Conservation (phyloP, 2,113 vertebrate genomes). For the Hydropotes inermis region DNA sequence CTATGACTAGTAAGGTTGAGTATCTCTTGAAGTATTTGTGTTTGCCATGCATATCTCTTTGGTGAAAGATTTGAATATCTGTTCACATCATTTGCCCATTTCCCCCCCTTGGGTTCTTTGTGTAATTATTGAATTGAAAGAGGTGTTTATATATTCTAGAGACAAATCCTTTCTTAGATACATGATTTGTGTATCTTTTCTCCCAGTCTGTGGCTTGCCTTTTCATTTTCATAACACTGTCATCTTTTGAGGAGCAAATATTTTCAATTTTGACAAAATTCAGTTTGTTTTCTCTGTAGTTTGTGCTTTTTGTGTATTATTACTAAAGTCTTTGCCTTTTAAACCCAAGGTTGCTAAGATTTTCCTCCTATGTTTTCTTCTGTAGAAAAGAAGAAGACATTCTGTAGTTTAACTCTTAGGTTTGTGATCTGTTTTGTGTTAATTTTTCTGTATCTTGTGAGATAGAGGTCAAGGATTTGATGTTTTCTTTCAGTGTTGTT, state of each 20-base stretch:
- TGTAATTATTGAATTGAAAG: not conserved
- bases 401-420: not conserved
- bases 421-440: not conserved
- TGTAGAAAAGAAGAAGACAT: not conserved
- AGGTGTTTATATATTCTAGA: not conserved
- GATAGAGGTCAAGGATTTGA: not conserved
- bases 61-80: not conserved
- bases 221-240: not conserved
- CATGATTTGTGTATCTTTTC: not conserved
- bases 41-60: not conserved
- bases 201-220: not conserved
- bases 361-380: not conserved
- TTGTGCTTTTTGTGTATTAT: constrained; percentile 1
- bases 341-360: not conserved
- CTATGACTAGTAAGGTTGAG: not conserved
- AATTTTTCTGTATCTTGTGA: not conserved
- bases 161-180: not conserved
- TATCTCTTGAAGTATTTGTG: not conserved
- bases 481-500: not conserved
- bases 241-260: not conserved
- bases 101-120: not conserved
- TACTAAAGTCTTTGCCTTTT: not conserved
- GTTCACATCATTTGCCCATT: not conserved
- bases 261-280: constrained; percentile 8
- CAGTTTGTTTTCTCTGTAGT: not conserved